Conservation (phyloP, 2,888 invertebrate species). For the Hemicrepidius hirtus region DNA sequence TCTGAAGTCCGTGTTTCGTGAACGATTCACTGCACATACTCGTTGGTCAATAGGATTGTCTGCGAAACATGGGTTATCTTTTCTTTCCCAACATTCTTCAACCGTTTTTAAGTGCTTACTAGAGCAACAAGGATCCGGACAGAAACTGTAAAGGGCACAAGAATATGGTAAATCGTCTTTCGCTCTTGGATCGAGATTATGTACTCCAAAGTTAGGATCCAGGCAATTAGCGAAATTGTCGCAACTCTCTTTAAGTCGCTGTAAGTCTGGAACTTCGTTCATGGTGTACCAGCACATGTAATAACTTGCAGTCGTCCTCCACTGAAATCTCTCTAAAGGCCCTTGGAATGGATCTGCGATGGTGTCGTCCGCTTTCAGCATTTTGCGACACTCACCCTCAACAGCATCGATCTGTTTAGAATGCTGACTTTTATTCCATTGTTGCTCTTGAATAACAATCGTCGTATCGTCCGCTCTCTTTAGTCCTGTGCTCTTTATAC, state of each 20-base stretch:
- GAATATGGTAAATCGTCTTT: slow-evolving; percentile 74
- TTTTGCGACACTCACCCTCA: slow-evolving; percentile 74
- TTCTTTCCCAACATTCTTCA: slow-evolving; percentile 71
- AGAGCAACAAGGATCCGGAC: slow-evolving; percentile 80
- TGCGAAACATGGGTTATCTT: slow-evolving; percentile 74
- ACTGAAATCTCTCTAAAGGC: slow-evolving; percentile 76
- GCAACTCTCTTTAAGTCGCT: slow-evolving; percentile 75
- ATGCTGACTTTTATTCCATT: slow-evolving; percentile 70
- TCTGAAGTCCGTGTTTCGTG: slow-evolving; percentile 68
- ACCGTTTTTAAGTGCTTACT: slow-evolving; percentile 70
- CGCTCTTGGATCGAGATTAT: slow-evolving; percentile 76
- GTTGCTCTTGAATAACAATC: slow-evolving; percentile 72
- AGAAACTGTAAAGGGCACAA: slow-evolving; percentile 80
- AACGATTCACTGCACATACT: slow-evolving; percentile 66
- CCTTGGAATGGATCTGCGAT: slow-evolving; percentile 75
- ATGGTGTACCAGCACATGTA: slow-evolving; percentile 82
- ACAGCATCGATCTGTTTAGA: slow-evolving; percentile 68
- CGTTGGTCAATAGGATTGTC: slow-evolving; percentile 66
- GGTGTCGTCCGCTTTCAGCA: slow-evolving; percentile 70
- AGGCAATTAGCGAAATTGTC: slow-evolving; percentile 79
- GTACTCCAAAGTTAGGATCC: slow-evolving; percentile 69
- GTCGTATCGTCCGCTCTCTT: slow-evolving; percentile 74
- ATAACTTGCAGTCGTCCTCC: slow-evolving; percentile 78
- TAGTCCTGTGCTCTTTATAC: slow-evolving; percentile 62
- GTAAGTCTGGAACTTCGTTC: slow-evolving; percentile 73